Conservation (phyloP, 2,113 vertebrate genomes). For the Isurus oxyrinchus region DNA sequence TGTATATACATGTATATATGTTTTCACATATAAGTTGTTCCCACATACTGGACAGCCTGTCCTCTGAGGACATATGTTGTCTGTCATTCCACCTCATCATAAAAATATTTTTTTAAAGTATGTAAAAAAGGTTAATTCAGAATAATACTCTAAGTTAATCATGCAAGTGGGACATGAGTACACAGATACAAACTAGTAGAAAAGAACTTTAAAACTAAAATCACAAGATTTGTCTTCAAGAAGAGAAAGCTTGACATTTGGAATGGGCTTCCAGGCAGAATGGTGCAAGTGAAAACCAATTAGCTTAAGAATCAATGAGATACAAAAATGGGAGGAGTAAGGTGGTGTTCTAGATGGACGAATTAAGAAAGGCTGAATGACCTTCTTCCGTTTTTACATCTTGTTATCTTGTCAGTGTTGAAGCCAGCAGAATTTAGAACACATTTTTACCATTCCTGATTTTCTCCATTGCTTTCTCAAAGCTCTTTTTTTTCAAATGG, state of each 20-base stretch:
- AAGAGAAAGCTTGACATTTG: neutral
- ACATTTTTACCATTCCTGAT: neutral
- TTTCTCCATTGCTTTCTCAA: neutral
- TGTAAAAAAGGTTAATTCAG: no score
- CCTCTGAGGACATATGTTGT: no score
- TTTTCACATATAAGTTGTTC: no score
- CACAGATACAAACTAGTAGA: neutral
- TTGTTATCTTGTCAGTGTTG: neutral
- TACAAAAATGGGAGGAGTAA: neutral
- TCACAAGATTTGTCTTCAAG: neutral
- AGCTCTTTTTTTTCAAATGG: neutral
- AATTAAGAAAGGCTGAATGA: neutral
- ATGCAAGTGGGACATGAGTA: neutral
- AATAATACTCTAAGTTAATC: no score
- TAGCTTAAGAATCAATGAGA: neutral
- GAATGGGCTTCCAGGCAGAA: neutral
- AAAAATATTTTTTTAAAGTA: no score
- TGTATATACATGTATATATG: no score
- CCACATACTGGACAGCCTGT: no score
- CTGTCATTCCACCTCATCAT: no score
- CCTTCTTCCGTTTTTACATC: neutral
- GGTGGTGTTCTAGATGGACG: neutral
- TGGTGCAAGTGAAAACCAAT: neutral
- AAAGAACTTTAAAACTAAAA: neutral
- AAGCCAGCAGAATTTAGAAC: neutral